These are phyloP conservation scores for Orgyia antiqua DNA, from an alignment of 2,888 invertebrate genomes.

Conservation along the genomic window DNA sequence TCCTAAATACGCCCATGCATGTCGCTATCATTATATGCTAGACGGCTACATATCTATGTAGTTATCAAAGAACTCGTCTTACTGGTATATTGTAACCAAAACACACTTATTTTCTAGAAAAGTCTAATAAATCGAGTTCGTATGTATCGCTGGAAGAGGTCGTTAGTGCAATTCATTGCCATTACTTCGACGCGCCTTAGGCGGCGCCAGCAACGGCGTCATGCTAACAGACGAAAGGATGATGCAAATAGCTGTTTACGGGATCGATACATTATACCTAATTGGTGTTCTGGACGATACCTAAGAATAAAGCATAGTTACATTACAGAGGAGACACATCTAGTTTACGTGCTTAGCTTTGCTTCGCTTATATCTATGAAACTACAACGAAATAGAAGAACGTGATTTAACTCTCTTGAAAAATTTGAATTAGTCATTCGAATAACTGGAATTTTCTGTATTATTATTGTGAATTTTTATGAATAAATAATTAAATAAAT, in stretches of 20 bases:
- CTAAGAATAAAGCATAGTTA: conserved; percentile 14
- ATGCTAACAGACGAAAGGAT: conserved; percentile 19
- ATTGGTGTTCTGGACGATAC: conserved; percentile 17
- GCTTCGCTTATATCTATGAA: too few species aligned
- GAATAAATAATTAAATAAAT: too few species aligned
- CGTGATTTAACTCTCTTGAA: too few species aligned
- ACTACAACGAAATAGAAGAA: too few species aligned
- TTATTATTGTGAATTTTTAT: too few species aligned
- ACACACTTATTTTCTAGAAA: conserved; percentile 13
- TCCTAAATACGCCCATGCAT: too few species aligned
- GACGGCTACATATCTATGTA: too few species aligned
- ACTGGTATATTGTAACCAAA: too few species aligned
- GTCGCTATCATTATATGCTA: too few species aligned
- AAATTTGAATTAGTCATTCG: too few species aligned
- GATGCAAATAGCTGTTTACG: conserved; percentile 24
- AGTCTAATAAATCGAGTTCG: background rate
- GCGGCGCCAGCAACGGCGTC: conserved; percentile 21
- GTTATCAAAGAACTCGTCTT: conserved; percentile 8
- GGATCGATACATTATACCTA: conserved; percentile 25
- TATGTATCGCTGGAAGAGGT: conserved; percentile 6
- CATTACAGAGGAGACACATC: background rate
- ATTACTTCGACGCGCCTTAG: conserved; percentile 34
- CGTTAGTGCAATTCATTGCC: conserved; percentile 43
- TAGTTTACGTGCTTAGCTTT: too few species aligned
- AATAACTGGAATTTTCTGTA: too few species aligned